Percentiles rank a stretch among this genome's conserved stretches.
phyloP scores from a whole-genome alignment of 2,888 invertebrate genomes.

The Pyrgus malvae region DNA sequence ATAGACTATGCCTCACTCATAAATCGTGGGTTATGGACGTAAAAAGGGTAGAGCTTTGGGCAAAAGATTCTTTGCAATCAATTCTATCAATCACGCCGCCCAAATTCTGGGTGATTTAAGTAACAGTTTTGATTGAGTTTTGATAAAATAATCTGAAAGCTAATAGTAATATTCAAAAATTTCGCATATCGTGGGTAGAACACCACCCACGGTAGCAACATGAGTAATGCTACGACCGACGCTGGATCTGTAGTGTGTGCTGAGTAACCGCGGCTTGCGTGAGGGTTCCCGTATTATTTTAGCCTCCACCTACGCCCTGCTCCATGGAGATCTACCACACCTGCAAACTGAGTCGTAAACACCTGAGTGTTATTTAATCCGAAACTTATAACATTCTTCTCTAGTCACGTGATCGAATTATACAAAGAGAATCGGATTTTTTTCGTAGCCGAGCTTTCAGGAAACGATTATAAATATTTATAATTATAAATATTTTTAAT shows the following conservation, averaged over 20 bases:
- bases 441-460: too few relatives aligned
- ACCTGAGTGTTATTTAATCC: conserved; percentile 73
- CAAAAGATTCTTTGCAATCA: not conserved
- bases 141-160: conserved; percentile 28
- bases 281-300: conserved; percentile 72
- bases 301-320: conserved; percentile 63
- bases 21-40: too few relatives aligned
- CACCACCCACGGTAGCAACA: conserved; percentile 63
- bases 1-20: too few relatives aligned
- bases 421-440: conserved; percentile 22
- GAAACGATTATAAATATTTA: too few relatives aligned
- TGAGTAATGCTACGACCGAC: conserved; percentile 62
- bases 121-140: not conserved
- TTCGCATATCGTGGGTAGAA: conserved; percentile 71
- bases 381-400: conserved; percentile 47
- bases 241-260: conserved; percentile 52
- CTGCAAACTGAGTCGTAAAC: conserved; percentile 61
- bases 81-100: not conserved
- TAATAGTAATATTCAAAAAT: conserved; percentile 71
- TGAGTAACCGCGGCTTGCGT: conserved; percentile 61
- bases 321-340: conserved; percentile 64
- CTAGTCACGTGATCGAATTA: conserved; percentile 28
- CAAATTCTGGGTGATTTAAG: not conserved
- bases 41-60: too few relatives aligned
- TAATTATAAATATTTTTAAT: not conserved